Percentiles rank a stretch among this genome's conserved stretches.
These are phyloP conservation scores for Notechis scutatus DNA, from an alignment of 2,113 vertebrate genomes.

Conservation along the genomic window DNA sequence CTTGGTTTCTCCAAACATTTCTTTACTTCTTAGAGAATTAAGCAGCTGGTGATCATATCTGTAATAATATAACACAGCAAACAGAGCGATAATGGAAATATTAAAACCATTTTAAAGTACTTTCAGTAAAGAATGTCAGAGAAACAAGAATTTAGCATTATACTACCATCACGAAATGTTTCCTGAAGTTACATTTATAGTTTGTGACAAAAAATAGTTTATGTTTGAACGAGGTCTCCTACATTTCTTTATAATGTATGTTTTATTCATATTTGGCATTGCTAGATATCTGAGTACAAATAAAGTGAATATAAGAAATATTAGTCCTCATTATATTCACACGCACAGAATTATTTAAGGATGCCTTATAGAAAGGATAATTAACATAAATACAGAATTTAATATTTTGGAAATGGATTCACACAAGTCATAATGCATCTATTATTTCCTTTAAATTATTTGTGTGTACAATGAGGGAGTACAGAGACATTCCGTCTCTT, in stretches of 20 bases:
- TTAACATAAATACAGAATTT: not conserved
- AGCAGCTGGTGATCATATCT: not conserved
- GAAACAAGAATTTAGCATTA: not conserved
- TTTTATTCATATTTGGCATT: not conserved
- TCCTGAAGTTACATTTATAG: not conserved
- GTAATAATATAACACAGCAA: not conserved
- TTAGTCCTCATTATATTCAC: not conserved
- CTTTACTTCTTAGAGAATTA: not conserved
- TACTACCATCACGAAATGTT: not conserved
- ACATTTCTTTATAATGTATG: not conserved
- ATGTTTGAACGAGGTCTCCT: not conserved
- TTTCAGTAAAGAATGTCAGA: not conserved
- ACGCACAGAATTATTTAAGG: not conserved
- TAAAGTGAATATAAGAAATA: not conserved
- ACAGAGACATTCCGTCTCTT: not conserved
- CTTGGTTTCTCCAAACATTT: conserved; percentile 1
- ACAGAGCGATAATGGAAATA: not conserved
- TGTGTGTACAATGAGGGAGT: not conserved
- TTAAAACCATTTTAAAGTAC: not conserved
- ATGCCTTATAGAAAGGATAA: not conserved
- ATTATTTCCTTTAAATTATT: not conserved
- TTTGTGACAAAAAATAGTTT: too few species aligned
- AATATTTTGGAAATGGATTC: not conserved
- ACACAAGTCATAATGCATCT: not conserved
- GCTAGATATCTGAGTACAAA: not conserved